These are phyloP conservation scores for Phacellophora camtschatica DNA, from an alignment of 30 jellyfish, hydroid and myxozoan species.

Conservation along the genomic window DNA sequence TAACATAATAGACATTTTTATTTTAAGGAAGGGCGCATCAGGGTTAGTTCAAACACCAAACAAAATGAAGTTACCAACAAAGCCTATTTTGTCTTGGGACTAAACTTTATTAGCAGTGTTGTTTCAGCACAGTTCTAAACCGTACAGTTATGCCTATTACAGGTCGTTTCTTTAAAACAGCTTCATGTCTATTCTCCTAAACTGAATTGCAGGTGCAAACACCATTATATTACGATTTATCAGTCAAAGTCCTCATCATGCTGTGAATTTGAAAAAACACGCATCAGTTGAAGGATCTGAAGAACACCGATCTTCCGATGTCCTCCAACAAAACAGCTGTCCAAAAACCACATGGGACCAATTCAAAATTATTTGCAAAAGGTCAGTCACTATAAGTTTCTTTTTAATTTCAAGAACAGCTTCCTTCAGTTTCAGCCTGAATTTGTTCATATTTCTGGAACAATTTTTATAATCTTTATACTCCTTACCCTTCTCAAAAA, in stretches of 20 bases:
- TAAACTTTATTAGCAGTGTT: no score
- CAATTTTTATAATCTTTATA: no score
- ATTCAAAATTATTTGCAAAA: not conserved
- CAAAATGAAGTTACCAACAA: no score
- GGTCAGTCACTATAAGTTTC: slow-evolving; percentile 21
- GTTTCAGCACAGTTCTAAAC: not conserved
- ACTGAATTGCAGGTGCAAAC: slow-evolving; percentile 48
- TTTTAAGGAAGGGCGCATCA: no score
- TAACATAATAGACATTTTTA: no score
- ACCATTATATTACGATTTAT: slow-evolving; percentile 28
- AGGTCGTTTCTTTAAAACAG: slow-evolving; percentile 2
- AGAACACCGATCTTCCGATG: slow-evolving; percentile 21
- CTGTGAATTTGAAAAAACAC: slow-evolving; percentile 46
- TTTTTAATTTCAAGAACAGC: no score
- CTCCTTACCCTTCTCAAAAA: no score
- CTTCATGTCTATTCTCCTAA: slow-evolving; percentile 8
- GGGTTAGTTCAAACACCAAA: no score
- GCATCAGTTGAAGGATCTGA: slow-evolving; percentile 16
- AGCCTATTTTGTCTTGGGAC: no score
- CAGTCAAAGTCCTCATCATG: slow-evolving; percentile 40
- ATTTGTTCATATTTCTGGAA: no score
- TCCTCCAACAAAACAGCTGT: slow-evolving; percentile 27
- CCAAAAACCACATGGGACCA: slow-evolving; percentile 11
- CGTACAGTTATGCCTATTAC: not conserved
- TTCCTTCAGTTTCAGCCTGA: no score